A percentile compares a stretch with the other conserved stretches of the same genome.
Conservation (phyloP, 1,140 invertebrate species). For the Heliconius melpomene region DNA sequence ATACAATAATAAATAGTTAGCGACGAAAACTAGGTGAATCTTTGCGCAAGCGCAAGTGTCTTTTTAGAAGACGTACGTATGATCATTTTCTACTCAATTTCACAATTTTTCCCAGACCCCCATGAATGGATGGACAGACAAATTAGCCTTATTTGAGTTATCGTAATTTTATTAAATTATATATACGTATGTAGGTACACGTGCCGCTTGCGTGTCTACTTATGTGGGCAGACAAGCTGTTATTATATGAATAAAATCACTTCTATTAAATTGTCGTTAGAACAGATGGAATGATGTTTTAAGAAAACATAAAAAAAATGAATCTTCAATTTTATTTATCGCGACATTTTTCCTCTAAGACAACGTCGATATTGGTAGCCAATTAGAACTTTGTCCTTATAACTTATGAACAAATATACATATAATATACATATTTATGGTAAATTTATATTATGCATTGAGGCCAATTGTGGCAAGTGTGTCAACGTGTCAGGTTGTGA, state of each 20-base stretch:
- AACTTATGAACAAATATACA: no score
- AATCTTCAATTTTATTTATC: neutral
- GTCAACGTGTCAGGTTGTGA: no score
- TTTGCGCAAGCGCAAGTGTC: constrained; percentile 77
- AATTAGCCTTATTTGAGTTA: constrained; percentile 77
- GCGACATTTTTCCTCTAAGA: no score
- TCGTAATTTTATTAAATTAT: constrained; percentile 39
- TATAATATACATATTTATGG: no score
- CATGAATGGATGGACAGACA: constrained; percentile 70
- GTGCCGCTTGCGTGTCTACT: constrained; percentile 36
- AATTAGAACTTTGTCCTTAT: no score
- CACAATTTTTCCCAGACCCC: constrained; percentile 72
- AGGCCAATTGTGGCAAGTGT: no score
- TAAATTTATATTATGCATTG: no score
- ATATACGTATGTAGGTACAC: constrained; percentile 13
- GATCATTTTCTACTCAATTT: constrained; percentile 77
- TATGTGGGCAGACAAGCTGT: constrained; percentile 27
- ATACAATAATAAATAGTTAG: constrained; percentile 80
- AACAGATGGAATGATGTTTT: neutral
- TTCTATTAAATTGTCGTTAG: constrained; percentile 43
- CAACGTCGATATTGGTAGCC: no score
- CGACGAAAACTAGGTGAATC: constrained; percentile 80
- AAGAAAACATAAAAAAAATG: constrained; percentile 5
- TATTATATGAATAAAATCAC: constrained; percentile 40
- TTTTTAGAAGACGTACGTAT: constrained; percentile 80